Evolutionary conservation across 2,113 vertebrate species (phyloP).

Genomic region (Phyllopteryx taeniolatus): DNA sequence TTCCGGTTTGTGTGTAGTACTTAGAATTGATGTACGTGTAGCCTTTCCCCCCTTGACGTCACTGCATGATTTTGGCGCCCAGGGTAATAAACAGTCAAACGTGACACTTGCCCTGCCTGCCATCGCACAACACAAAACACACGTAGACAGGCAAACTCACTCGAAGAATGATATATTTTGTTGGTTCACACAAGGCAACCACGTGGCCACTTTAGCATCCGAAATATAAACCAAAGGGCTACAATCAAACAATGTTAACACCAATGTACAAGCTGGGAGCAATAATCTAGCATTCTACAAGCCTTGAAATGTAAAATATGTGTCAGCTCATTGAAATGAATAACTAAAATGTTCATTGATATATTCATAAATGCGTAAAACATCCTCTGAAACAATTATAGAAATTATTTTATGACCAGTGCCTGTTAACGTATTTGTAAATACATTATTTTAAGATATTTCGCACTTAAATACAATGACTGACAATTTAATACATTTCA

Average conservation of each 20-base stretch:
- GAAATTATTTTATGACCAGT: not conserved
- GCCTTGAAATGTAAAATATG: not conserved
- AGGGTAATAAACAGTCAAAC: constrained; percentile 17
- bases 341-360: not conserved
- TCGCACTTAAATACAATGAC: not conserved
- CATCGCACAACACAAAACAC: not conserved
- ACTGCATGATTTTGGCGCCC: constrained; percentile 61
- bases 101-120: constrained; percentile 1
- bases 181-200: not conserved
- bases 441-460: not conserved
- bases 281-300: not conserved
- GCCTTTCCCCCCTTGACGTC: constrained; percentile 36
- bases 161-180: constrained; percentile 12
- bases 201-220: not conserved
- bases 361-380: too few species aligned
- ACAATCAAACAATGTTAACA: not conserved
- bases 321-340: not conserved
- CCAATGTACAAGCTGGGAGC: not conserved
- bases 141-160: not conserved
- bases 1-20: not conserved
- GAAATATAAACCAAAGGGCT: not conserved
- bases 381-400: not conserved
- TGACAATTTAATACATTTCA: not conserved
- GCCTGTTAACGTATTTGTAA: not conserved
- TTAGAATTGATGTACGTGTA: not conserved